A percentile compares a stretch with the other conserved stretches of the same genome.
phyloP scores from a whole-genome alignment of 2,797 vertebrate genomes.

The Pangasius sanitwongsei region DNA sequence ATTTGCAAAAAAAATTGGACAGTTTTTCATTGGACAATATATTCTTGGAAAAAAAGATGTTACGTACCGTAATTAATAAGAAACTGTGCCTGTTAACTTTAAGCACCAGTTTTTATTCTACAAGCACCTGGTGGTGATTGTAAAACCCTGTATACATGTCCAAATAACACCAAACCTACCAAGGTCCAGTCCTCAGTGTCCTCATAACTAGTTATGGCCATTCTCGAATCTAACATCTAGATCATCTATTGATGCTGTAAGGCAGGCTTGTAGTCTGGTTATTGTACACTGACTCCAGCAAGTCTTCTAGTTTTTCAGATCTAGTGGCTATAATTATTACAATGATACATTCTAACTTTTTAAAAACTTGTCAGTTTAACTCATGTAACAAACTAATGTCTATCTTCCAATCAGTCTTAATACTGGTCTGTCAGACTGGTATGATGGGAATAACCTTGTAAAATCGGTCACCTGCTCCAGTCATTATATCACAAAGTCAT shows the following conservation, averaged over 20 bases:
- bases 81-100: neutral
- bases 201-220: neutral
- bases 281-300: neutral
- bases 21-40: too few relatives aligned
- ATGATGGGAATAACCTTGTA: conserved; percentile 33
- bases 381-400: neutral
- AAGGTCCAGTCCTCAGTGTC: neutral
- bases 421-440: neutral
- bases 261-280: neutral
- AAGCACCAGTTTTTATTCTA: neutral
- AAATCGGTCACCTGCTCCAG: conserved; percentile 16
- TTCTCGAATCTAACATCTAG: neutral
- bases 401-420: conserved; percentile 22
- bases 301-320: neutral
- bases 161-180: neutral
- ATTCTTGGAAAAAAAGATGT: too few relatives aligned
- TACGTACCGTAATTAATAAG: neutral
- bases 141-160: neutral
- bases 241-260: neutral
- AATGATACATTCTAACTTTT: neutral
- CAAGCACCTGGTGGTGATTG: neutral
- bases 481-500: conserved; percentile 28
- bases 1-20: neutral
- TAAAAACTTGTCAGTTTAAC: neutral
- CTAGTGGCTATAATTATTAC: neutral